Evolutionary conservation across 2,797 vertebrate species (phyloP).

Genomic region (Pipistrellus pygmaeus): DNA sequence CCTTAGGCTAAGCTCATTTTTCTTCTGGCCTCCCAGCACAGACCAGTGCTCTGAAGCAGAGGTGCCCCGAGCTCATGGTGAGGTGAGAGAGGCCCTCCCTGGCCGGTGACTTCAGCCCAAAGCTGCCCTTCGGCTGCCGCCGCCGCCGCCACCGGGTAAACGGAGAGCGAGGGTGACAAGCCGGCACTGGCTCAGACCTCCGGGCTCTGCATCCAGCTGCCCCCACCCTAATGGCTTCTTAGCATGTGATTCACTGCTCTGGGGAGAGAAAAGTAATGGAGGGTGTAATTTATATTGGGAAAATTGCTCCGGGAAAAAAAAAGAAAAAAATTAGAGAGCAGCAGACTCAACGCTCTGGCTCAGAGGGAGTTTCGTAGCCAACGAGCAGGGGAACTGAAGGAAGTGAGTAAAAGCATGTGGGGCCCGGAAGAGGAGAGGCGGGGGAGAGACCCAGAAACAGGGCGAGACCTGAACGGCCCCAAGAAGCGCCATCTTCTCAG

Average conservation of each 20-base stretch:
- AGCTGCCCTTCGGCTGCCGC: neutral
- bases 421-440: neutral
- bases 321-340: constrained; percentile 26
- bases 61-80: neutral
- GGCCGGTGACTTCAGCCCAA: neutral
- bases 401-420: neutral
- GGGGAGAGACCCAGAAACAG: neutral
- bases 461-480: neutral
- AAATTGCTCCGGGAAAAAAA: constrained; percentile 67
- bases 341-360: constrained; percentile 30
- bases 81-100: neutral
- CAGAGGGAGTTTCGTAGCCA: constrained; percentile 25
- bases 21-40: neutral
- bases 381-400: neutral
- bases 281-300: constrained; percentile 74
- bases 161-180: constrained; percentile 40
- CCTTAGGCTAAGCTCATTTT: neutral
- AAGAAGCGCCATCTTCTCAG: neutral
- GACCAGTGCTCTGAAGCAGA: neutral
- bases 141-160: neutral
- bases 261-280: constrained; percentile 70
- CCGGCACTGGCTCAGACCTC: constrained; percentile 49
- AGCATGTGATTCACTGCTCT: constrained; percentile 68
- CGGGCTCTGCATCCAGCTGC: neutral
- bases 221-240: constrained; percentile 62